Percentiles rank a stretch among this genome's conserved stretches.
These are phyloP conservation scores for Erinaceus europaeus DNA, from an alignment of 2,113 vertebrate genomes.

Conservation along the genomic window DNA sequence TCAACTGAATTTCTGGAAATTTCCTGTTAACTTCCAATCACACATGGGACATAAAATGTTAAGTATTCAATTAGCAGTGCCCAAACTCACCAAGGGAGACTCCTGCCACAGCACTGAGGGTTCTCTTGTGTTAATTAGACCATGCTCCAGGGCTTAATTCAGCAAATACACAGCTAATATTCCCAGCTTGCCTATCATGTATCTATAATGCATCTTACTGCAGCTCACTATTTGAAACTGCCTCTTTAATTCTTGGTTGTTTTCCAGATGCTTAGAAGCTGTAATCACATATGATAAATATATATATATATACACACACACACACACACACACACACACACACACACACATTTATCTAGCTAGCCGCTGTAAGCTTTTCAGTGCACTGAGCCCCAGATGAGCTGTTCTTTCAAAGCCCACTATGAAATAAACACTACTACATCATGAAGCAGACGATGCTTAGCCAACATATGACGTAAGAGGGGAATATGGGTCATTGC, in stretches of 20 bases:
- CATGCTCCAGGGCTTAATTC: neutral
- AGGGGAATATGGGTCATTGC: neutral
- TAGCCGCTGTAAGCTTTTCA: conserved; percentile 2
- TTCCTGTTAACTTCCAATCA: neutral
- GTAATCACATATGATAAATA: neutral
- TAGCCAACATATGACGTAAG: neutral
- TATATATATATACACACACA: no score
- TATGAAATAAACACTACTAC: neutral
- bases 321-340: no score
- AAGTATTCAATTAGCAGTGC: conserved; percentile 3
- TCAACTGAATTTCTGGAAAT: conserved; percentile 22
- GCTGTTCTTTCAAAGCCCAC: neutral
- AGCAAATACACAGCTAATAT: neutral
- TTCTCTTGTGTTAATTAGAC: neutral
- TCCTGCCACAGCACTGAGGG: neutral
- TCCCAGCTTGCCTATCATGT: neutral
- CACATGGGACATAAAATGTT: neutral
- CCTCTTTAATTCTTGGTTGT: neutral
- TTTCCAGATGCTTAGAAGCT: neutral
- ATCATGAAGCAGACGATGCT: neutral
- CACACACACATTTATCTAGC: neutral
- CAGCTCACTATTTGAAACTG: neutral
- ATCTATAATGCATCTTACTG: neutral
- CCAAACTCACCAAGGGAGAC: neutral
- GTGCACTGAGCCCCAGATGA: neutral